phyloP scores from a whole-genome alignment of 1,140 invertebrate genomes.

The Drosophila pallidifrons region DNA sequence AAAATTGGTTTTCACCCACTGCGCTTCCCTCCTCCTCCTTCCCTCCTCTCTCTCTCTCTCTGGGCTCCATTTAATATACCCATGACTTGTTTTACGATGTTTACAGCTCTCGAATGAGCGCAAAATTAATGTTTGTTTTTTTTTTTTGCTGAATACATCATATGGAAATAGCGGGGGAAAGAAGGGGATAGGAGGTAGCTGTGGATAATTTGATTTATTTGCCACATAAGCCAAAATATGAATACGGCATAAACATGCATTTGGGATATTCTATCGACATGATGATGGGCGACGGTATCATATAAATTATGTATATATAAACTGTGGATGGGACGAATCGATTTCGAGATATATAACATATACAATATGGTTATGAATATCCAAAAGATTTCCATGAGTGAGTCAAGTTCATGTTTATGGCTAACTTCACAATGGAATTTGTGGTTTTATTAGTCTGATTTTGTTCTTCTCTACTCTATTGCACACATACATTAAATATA shows the following conservation, averaged over 20 bases:
- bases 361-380: neutral
- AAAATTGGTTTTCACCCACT: conserved; percentile 46
- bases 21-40: neutral
- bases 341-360: too few species aligned
- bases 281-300: conserved; percentile 2
- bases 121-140: conserved; percentile 23
- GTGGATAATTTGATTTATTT: conserved; percentile 63
- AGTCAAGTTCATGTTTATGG: neutral
- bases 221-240: conserved; percentile 26
- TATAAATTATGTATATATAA: neutral
- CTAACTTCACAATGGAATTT: neutral
- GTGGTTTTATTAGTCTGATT: too few species aligned
- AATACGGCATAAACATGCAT: conserved; percentile 36
- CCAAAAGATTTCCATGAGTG: neutral
- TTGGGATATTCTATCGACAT: conserved; percentile 34
- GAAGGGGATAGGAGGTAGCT: neutral
- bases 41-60: too few species aligned
- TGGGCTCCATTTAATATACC: conserved; percentile 30
- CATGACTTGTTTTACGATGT: conserved; percentile 19
- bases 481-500: too few species aligned
- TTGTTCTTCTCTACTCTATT: too few species aligned
- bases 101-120: conserved; percentile 15
- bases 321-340: neutral
- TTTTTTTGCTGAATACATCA: neutral
- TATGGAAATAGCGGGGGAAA: neutral